These are phyloP conservation scores for Actias luna DNA, from an alignment of 2,888 invertebrate genomes.

Conservation along the genomic window DNA sequence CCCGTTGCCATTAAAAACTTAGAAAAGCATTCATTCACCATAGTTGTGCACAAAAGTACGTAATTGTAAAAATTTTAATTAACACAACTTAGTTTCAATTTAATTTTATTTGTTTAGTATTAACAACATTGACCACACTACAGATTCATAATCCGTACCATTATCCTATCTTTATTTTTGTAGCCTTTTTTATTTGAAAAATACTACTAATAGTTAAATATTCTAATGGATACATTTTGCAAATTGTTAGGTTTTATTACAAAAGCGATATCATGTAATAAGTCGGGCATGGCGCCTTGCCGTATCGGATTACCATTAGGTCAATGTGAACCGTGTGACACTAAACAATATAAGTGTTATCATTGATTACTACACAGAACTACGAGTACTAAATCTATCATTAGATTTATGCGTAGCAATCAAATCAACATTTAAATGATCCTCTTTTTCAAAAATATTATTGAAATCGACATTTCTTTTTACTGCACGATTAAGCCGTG, in stretches of 20 bases:
- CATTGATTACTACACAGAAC: neutral
- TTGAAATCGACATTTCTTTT: neutral
- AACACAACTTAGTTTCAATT: no score
- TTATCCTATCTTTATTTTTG: no score
- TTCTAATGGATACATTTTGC: neutral
- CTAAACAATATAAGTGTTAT: constrained; percentile 58
- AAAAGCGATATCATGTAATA: constrained; percentile 57
- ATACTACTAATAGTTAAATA: no score
- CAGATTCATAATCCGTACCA: no score
- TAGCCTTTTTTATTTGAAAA: no score
- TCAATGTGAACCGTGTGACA: constrained; percentile 63
- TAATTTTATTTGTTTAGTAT: no score
- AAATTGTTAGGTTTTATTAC: constrained; percentile 34
- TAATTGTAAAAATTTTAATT: no score
- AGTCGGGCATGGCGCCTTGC: constrained; percentile 65
- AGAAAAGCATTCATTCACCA: neutral
- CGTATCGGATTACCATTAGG: constrained; percentile 75
- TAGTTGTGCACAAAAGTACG: constrained; percentile 2
- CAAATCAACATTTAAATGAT: neutral
- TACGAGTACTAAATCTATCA: neutral
- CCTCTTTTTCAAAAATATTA: neutral
- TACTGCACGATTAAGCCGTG: neutral
- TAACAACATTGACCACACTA: no score
- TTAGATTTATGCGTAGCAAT: neutral
- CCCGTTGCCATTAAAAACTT: neutral